Percentiles rank a stretch among this genome's conserved stretches.
Evolutionary conservation across 2,113 vertebrate genomes (phyloP).

Genomic region (Hippocampus zosterae): DNA sequence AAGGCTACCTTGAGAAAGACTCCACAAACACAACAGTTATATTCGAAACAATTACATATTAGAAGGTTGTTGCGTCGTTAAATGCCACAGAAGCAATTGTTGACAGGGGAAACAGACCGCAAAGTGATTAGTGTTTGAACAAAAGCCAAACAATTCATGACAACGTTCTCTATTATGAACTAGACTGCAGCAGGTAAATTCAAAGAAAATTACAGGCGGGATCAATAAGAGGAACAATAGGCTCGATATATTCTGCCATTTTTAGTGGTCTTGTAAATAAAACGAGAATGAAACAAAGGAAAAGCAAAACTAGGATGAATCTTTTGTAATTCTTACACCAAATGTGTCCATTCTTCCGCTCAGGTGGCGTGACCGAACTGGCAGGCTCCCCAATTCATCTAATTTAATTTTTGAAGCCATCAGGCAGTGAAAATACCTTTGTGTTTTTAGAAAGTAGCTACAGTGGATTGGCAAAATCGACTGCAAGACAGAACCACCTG

Average conservation of each 20-base stretch:
- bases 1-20: not conserved
- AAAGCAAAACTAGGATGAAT: slow-evolving; percentile 30
- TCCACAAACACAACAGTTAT: slow-evolving; percentile 1
- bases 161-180: slow-evolving; percentile 10
- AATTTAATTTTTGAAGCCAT: slow-evolving; percentile 44
- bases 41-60: slow-evolving; percentile 26
- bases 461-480: slow-evolving; percentile 39
- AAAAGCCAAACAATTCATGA: slow-evolving; percentile 27
- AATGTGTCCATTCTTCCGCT: slow-evolving; percentile 50
- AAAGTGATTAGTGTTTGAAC: slow-evolving; percentile 26
- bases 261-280: not conserved
- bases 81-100: slow-evolving; percentile 23
- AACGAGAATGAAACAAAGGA: slow-evolving; percentile 25
- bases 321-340: slow-evolving; percentile 43
- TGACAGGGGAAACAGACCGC: slow-evolving; percentile 20
- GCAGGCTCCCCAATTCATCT: slow-evolving; percentile 37
- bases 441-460: slow-evolving; percentile 25
- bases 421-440: slow-evolving; percentile 36
- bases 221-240: not conserved
- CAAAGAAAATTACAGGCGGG: slow-evolving; percentile 4
- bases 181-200: not conserved
- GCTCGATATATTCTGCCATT: not conserved
- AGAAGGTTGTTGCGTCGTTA: slow-evolving; percentile 24
- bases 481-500: slow-evolving; percentile 43
- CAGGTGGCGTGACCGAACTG: slow-evolving; percentile 36